These are phyloP conservation scores for Dinothrombium tinctorium DNA, from an alignment of 1,140 invertebrate genomes.

Conservation along the genomic window DNA sequence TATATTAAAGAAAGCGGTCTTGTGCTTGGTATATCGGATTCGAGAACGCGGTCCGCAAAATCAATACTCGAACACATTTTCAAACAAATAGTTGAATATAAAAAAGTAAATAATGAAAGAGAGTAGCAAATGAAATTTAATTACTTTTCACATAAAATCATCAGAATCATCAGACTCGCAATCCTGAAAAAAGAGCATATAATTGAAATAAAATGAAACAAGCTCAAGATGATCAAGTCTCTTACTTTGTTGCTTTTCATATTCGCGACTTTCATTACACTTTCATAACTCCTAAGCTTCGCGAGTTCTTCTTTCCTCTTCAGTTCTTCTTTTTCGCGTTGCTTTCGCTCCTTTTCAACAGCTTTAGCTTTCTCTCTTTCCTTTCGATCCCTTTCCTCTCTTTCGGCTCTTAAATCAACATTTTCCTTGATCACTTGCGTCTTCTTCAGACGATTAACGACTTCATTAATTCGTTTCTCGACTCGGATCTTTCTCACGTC, in stretches of 20 bases:
- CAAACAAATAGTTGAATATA: conserved; percentile 6
- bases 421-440: conserved; percentile 52
- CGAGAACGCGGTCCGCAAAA: conserved; percentile 16
- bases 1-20: conserved; percentile 70
- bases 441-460: conserved; percentile 84
- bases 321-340: conserved; percentile 51
- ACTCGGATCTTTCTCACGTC: conserved; percentile 67
- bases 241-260: conserved; percentile 55
- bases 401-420: conserved; percentile 54
- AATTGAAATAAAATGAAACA: neutral
- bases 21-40: conserved; percentile 33
- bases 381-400: conserved; percentile 59
- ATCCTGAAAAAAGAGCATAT: neutral
- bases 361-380: conserved; percentile 68
- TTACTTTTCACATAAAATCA: neutral
- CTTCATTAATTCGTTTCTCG: conserved; percentile 67
- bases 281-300: conserved; percentile 62
- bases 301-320: conserved; percentile 26
- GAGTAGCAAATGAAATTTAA: neutral
- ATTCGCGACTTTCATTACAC: conserved; percentile 52
- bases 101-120: conserved; percentile 2
- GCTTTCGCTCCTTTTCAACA: conserved; percentile 42
- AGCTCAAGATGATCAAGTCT: neutral
- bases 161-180: neutral
- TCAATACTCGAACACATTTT: conserved; percentile 3